Evolutionary conservation across 2,888 invertebrate genomes (phyloP).

Genomic region (Aradus depressus): DNA sequence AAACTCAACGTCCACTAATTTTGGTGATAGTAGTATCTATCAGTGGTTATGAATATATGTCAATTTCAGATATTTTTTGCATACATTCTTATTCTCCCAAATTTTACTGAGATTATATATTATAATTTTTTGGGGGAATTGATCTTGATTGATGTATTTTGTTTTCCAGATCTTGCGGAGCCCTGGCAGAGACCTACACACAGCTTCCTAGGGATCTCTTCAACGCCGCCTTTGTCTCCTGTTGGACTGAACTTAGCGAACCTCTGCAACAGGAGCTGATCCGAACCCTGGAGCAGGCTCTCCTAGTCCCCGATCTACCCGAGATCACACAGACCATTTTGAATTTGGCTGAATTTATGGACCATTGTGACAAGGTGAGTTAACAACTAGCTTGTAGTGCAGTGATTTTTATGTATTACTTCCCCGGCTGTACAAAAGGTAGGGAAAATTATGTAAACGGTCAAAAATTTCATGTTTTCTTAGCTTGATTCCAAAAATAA

Average conservation of each 20-base stretch:
- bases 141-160: too few species aligned
- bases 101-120: too few species aligned
- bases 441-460: too few species aligned
- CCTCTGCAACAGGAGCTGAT: slow-evolving; percentile 74
- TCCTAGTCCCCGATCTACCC: slow-evolving; percentile 85
- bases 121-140: too few species aligned
- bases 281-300: slow-evolving; percentile 73
- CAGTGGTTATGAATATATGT: too few species aligned
- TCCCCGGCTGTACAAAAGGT: too few species aligned
- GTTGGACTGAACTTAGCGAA: slow-evolving; percentile 89
- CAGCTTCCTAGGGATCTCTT: slow-evolving; percentile 93
- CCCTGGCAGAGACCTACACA: slow-evolving; percentile 85
- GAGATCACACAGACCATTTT: slow-evolving; percentile 93
- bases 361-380: slow-evolving; percentile 75
- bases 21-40: too few species aligned
- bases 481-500: neutral
- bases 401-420: too few species aligned
- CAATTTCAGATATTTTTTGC: too few species aligned
- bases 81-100: too few species aligned
- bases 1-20: too few species aligned
- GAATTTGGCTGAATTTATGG: slow-evolving; percentile 98
- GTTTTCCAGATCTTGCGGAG: slow-evolving; percentile 66
- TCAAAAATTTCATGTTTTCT: neutral
- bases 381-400: neutral
- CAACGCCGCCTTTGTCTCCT: slow-evolving; percentile 97